Percentiles rank a stretch among this genome's conserved stretches.
phyloP scores from a whole-genome alignment of 2,888 invertebrate genomes.

The Aradus depressus region DNA sequence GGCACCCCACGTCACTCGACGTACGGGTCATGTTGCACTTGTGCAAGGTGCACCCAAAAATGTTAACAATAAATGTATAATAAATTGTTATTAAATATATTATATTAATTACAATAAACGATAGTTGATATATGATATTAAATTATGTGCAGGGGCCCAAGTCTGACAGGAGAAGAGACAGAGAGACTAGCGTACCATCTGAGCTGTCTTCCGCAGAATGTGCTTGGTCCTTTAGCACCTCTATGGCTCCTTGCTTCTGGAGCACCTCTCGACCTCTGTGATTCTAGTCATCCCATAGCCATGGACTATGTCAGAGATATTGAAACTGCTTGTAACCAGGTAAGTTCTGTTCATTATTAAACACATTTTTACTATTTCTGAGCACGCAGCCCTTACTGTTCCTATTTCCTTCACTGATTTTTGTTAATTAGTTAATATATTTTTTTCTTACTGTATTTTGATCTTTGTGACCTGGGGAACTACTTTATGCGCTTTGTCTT shows the following conservation, averaged over 20 bases:
- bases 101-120: no score
- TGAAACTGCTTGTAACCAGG: conserved; percentile 27
- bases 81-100: no score
- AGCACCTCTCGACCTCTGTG: conserved; percentile 29
- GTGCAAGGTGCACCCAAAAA: no score
- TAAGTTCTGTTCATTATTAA: conserved; percentile 1
- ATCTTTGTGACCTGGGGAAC: no score
- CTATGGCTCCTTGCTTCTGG: conserved; percentile 62
- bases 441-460: no score
- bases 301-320: conserved; percentile 25
- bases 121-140: no score
- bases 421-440: background rate
- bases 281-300: conserved; percentile 23
- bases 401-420: background rate
- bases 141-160: conserved; percentile 28
- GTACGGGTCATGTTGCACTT: no score
- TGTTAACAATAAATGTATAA: no score
- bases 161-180: conserved; percentile 37
- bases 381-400: no score
- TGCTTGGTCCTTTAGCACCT: conserved; percentile 29
- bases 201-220: conserved; percentile 30
- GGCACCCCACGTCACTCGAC: no score
- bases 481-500: no score
- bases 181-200: conserved; percentile 42
- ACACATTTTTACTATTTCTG: no score